Conservation (phyloP, 2,888 invertebrate species). For the Acheta domesticus region DNA sequence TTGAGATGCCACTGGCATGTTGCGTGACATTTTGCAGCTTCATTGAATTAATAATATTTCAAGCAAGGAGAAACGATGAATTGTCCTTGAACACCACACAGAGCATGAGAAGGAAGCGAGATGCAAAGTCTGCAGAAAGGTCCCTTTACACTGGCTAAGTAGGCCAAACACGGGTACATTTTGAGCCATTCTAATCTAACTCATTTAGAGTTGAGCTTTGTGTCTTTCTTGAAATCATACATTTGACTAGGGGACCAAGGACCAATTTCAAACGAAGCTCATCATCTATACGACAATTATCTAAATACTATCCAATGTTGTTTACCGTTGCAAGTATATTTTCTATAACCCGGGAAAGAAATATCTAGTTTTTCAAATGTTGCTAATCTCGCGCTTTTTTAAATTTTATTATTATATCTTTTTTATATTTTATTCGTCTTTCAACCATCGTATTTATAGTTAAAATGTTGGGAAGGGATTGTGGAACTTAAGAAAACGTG, state of each 20-base stretch:
- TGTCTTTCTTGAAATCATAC: neutral
- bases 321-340: no score
- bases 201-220: neutral
- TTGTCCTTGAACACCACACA: conserved; percentile 21
- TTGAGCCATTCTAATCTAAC: neutral
- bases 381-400: no score
- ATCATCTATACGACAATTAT: neutral
- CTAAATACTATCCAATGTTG: no score
- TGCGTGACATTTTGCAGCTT: conserved; percentile 27
- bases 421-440: no score
- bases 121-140: neutral
- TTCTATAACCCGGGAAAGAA: no score
- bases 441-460: no score
- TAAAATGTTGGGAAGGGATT: no score
- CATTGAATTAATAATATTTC: conserved; percentile 28
- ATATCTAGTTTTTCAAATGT: no score
- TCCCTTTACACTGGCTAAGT: neutral
- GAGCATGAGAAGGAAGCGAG: neutral
- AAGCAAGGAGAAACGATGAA: conserved; percentile 24
- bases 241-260: neutral
- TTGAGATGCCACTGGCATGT: conserved; percentile 24
- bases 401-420: no score
- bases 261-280: neutral
- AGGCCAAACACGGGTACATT: neutral
- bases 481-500: no score